Evolutionary conservation across 92 coral and sea anemone species (phyloP), one percentile per base, ranked within the genome.

Genomic region (Porites divaricata): DNA sequence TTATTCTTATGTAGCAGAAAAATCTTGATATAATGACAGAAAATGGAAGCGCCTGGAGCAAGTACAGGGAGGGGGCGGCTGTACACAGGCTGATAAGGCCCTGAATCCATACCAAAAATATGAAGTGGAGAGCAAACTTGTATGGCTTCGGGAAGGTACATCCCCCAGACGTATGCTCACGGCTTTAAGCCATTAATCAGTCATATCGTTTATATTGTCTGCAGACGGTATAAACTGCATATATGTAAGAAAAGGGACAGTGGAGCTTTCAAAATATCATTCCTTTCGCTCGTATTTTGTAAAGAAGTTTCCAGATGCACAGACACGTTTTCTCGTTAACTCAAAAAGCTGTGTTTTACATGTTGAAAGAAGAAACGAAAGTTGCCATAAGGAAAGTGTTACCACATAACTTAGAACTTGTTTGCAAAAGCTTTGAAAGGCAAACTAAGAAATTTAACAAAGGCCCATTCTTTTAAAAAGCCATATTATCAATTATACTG

Each of bases 111-210:
- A 35, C 45, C 45, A 35, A 35, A 35, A 35, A 35, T 35, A 35
- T 6, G 45, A 35, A 35, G 45, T 4, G 45, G 4, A 54, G 59
- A 12, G 59, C 12, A 11, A 8, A 15, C 59, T 54, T 54, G 59
- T 15, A 54, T 71, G 24, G 21, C 41, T 22, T 71, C 9, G 45
- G 20, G 17, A 9, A 52, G 56, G 15, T 54, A 71, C 20, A 71
- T 11, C 13, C 12, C 59, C 16, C 14, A 54, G 59, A 15, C 16
- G 25, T 41, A 21, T 54, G n/a, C 75, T 71, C 28, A 10, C 2
- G 52, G 75, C 52, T 71, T 71, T 21, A 22, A 41, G 81, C 11
- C 63, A 77, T 77, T 26, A 77, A 77, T 63, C 81, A 78, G 63
- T 50, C 68, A 3, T 78, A 78, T 63, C 63, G 51, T 21, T 23